Percentiles rank a stretch among this genome's conserved stretches.
phyloP scores from a whole-genome alignment of 2,888 invertebrate genomes.

The Drosophila greeni region DNA sequence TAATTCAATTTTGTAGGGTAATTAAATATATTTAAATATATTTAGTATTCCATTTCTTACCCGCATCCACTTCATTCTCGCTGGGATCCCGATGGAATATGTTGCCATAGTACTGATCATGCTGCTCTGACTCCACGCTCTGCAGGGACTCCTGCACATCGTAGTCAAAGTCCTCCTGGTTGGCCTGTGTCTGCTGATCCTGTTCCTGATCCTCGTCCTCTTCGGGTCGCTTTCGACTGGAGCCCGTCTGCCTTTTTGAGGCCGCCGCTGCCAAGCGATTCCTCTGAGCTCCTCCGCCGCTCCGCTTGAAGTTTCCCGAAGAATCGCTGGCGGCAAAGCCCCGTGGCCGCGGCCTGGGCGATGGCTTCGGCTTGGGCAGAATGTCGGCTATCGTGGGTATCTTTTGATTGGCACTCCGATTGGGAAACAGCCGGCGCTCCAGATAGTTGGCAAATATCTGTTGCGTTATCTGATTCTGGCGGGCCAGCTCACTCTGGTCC shows the following conservation, averaged over 20 bases:
- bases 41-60: slow-evolving; percentile 58
- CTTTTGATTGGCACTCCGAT: slow-evolving; percentile 79
- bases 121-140: slow-evolving; percentile 86
- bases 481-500: slow-evolving; percentile 82
- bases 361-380: slow-evolving; percentile 80
- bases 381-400: slow-evolving; percentile 84
- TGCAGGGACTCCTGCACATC: slow-evolving; percentile 79
- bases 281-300: slow-evolving; percentile 51
- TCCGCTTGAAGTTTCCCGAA: slow-evolving; percentile 44
- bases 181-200: slow-evolving; percentile 50
- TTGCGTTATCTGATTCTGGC: slow-evolving; percentile 88
- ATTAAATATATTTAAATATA: neutral
- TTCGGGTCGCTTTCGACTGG: slow-evolving; percentile 29
- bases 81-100: slow-evolving; percentile 77
- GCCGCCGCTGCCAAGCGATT: slow-evolving; percentile 59
- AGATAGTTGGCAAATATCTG: slow-evolving; percentile 87
- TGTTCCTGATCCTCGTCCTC: slow-evolving; percentile 54
- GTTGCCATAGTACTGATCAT: slow-evolving; percentile 82
- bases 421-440: slow-evolving; percentile 84
- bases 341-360: slow-evolving; percentile 65
- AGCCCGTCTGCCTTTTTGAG: slow-evolving; percentile 41
- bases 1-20: neutral
- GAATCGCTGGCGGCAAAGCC: slow-evolving; percentile 63
- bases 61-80: slow-evolving; percentile 77
- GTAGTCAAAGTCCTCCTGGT: slow-evolving; percentile 64